phyloP scores from a whole-genome alignment of 2,888 invertebrate genomes.

The Onthophagus sagittarius region DNA sequence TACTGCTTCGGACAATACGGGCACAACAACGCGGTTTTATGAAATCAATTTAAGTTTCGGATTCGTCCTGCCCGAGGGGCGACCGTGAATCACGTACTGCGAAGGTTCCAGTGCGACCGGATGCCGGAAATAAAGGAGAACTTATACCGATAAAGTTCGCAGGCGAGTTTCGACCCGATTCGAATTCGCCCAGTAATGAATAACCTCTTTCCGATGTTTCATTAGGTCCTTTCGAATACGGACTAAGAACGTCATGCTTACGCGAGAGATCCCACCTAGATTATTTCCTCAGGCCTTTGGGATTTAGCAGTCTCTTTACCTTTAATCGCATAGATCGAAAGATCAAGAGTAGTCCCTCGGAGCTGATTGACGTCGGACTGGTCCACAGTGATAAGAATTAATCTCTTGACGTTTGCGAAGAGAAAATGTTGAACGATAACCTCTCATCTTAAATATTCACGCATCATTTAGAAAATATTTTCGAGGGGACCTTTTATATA shows the following conservation, averaged over 20 bases:
- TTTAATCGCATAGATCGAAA: not conserved
- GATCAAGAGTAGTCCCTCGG: not conserved
- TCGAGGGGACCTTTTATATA: not conserved
- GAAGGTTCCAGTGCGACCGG: slow-evolving; percentile 14
- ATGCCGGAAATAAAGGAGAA: slow-evolving; percentile 9
- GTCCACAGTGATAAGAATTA: not conserved
- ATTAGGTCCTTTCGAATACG: slow-evolving; percentile 5
- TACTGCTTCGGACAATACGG: not conserved
- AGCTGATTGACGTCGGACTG: not conserved
- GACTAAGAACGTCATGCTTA: not conserved
- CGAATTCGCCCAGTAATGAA: slow-evolving; percentile 8
- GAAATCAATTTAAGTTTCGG: slow-evolving; percentile 14
- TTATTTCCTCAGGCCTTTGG: not conserved
- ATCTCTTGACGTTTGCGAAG: not conserved
- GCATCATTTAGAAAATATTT: not conserved
- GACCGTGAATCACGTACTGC: slow-evolving; percentile 30
- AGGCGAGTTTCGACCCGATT: not conserved
- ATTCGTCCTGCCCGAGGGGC: not conserved
- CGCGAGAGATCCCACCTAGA: not conserved
- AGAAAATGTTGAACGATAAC: not conserved
- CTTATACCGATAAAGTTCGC: slow-evolving; percentile 6
- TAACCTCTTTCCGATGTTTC: slow-evolving; percentile 10
- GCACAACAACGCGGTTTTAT: slow-evolving; percentile 3
- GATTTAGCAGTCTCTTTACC: not conserved
- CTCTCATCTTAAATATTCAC: not conserved